Percentiles rank a stretch among this genome's conserved stretches.
Conservation (phyloP, 2,797 vertebrate genomes). For the Microhierax caerulescens region DNA sequence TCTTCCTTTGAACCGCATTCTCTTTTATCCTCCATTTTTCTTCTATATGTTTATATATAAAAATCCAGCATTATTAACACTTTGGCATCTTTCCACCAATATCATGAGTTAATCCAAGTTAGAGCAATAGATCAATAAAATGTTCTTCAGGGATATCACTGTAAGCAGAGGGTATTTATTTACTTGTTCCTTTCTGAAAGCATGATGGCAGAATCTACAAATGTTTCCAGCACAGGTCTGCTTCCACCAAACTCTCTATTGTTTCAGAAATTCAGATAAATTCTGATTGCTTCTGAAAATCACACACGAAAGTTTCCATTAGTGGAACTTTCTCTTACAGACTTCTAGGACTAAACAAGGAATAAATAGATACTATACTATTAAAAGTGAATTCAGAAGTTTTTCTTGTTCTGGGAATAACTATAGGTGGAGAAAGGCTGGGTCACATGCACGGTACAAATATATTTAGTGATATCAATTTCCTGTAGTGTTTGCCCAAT, state of each 20-base stretch:
- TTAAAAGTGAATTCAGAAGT: neutral
- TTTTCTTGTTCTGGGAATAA: neutral
- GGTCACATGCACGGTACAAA: neutral
- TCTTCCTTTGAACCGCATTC: slow-evolving; percentile 58
- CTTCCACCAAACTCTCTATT: neutral
- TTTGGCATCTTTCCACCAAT: neutral
- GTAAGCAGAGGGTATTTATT: neutral
- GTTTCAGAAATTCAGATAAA: neutral
- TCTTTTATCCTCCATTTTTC: slow-evolving; percentile 53
- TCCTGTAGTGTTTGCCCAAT: neutral
- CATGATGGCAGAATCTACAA: neutral
- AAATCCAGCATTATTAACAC: neutral
- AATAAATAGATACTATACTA: neutral
- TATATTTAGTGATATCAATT: neutral
- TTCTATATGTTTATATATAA: neutral
- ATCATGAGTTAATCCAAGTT: slow-evolving; percentile 9
- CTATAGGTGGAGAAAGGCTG: neutral
- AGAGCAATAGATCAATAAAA: neutral
- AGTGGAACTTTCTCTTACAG: neutral
- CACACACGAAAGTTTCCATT: neutral
- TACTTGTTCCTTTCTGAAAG: neutral
- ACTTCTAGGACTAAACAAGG: neutral
- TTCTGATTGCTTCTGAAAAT: neutral
- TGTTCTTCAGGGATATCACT: neutral
- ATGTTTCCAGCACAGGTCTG: neutral